These are phyloP conservation scores for Lochmaea capreae DNA, from an alignment of 2,888 invertebrate species.

Conservation along the genomic window DNA sequence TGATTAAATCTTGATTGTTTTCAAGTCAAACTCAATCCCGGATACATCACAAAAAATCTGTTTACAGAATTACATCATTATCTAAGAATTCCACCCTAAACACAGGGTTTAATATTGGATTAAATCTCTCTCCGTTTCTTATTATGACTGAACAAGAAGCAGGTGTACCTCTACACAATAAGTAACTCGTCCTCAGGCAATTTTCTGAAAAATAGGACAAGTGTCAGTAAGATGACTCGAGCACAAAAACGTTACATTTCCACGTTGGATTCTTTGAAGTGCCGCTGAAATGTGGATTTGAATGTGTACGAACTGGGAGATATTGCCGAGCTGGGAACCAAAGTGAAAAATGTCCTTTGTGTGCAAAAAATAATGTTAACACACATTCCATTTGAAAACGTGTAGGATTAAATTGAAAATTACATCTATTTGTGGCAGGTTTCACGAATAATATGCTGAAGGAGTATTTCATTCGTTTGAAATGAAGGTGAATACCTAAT, in stretches of 20 bases:
- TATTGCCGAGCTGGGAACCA: constrained; percentile 19
- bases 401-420: background rate
- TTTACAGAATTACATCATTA: too few species aligned
- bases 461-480: background rate
- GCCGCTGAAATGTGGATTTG: constrained; percentile 23
- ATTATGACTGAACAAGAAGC: background rate
- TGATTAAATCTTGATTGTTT: too few species aligned
- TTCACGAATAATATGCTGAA: background rate
- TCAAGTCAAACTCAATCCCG: too few species aligned
- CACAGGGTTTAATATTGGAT: background rate
- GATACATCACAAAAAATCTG: too few species aligned
- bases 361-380: constrained; percentile 1
- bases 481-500: background rate
- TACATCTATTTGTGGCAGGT: background rate
- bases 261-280: constrained; percentile 28
- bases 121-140: background rate
- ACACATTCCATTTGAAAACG: background rate
- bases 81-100: background rate
- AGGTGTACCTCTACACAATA: constrained; percentile 21
- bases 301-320: constrained; percentile 21
- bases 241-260: constrained; percentile 28
- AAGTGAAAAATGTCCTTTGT: background rate
- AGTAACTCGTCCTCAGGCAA: constrained; percentile 21
- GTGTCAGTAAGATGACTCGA: constrained; percentile 19
- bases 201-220: constrained; percentile 33